A percentile compares a stretch with the other conserved stretches of the same genome.
Evolutionary conservation across 1,140 invertebrate genomes (phyloP).

Genomic region (Cotesia typhae): DNA sequence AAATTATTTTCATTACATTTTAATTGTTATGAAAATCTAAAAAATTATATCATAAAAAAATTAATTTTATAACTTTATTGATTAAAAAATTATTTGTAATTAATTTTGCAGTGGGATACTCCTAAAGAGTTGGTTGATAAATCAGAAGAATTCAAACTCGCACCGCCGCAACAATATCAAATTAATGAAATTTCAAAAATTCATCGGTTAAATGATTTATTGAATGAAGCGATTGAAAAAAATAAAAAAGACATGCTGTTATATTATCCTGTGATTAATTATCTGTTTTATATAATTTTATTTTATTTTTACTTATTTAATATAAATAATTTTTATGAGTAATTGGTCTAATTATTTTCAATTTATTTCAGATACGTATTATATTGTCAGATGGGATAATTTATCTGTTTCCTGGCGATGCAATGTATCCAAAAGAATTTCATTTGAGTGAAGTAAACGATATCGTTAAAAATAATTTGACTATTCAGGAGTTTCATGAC

Average conservation of each 20-base stretch:
- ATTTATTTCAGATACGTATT: slow-evolving; percentile 45
- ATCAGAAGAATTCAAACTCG: slow-evolving; percentile 10
- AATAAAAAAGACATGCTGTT: slow-evolving; percentile 54
- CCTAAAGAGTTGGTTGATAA: slow-evolving; percentile 48
- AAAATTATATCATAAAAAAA: no score
- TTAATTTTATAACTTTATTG: slow-evolving; percentile 10
- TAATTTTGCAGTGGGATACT: slow-evolving; percentile 63
- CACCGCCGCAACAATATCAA: slow-evolving; percentile 70
- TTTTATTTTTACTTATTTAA: slow-evolving; percentile 1
- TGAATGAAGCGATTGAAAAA: slow-evolving; percentile 60
- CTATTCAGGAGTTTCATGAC: slow-evolving; percentile 48
- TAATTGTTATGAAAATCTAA: background rate
- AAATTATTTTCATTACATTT: no score
- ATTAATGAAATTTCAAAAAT: slow-evolving; percentile 63
- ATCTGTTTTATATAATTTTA: slow-evolving; percentile 13
- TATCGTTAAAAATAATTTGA: slow-evolving; percentile 48
- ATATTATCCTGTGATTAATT: slow-evolving; percentile 60
- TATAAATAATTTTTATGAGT: slow-evolving; percentile 15
- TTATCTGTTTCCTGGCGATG: slow-evolving; percentile 53
- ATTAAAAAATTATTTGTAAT: slow-evolving; percentile 8
- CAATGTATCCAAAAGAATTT: slow-evolving; percentile 54
- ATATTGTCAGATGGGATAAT: slow-evolving; percentile 48
- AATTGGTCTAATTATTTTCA: slow-evolving; percentile 12
- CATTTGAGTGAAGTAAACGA: slow-evolving; percentile 41
- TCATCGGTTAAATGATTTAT: slow-evolving; percentile 59